Base-by-base conservation (phyloP, 2,797 vertebrate species). In the Typhlichthys eigenmanni region DNA sequence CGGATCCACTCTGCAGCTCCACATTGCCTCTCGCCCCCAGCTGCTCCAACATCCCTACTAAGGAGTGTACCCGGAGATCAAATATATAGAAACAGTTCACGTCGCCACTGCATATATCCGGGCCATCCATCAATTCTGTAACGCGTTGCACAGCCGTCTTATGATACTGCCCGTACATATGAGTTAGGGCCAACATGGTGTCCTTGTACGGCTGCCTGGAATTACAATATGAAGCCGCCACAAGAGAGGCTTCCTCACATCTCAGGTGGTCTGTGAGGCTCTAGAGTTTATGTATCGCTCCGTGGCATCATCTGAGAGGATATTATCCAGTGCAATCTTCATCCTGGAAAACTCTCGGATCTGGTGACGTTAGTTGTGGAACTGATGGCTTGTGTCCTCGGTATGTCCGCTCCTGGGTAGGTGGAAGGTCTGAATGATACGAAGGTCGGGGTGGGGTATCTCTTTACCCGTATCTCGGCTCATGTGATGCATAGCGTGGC, bases 201-300 rank as follows among this genome's bases (percentile, higher is more conserved):
- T 71, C 56, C 2, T 11, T 49, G 4, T 38, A 69, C 3, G 54
- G 58, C 5, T 69, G 7, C 16, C 34, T 9, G 61, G 57, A 48
- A 11, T 68, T 59, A 9, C 55, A 58, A 38, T 79, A 74, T 0
- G 58, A 76, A 34, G 62, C 55, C 4, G 74, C 60, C 0, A 68
- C 50, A 0, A 72, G 52, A 1, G 62, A 4, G 1, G 55, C 59
- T n/a, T 69, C 65, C 17, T 75, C 73, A 38, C 45, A 54, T 14
- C 67, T 72, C 0, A 71, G 47, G 10, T 80, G 73, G 3, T 76
- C 62, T 2, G n/a, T 55, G 1, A 72, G 34, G 14, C 68, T 72
- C 48, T 80, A 60, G n/a, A 56, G 72, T 17, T 73, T n/a, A n/a
- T 64, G 64, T 52, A 6, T 68, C 24, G 24, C 24, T 24, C 19